Base-by-base conservation (phyloP, 37 sponge, comb jelly and placozoan species). In the Chondrosia reniformis region DNA sequence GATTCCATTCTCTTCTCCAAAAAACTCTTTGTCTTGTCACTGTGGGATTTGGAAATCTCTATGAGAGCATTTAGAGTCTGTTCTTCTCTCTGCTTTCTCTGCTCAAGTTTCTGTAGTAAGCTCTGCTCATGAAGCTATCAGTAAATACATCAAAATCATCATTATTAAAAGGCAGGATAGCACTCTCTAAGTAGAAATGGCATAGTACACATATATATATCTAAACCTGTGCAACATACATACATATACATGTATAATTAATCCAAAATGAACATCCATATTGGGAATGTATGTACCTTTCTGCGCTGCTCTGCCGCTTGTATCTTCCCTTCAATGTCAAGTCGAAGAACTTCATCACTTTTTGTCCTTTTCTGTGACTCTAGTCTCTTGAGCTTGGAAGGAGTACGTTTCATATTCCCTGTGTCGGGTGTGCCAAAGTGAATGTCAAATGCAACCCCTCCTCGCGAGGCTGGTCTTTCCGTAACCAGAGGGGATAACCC, bases 391-490 rank as follows among this genome's bases (percentile, higher is more conserved):
- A 69, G 8, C 24, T 39, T 37, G n/a, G 72, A 69, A 13, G 72
- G 72, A 7, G 72, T 69, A 24, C 43, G 72, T 44, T 69, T 69
- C 24, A 34, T 40, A 6, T 69, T 69, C 22, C 72, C 72, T 3
- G 72, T 1, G 5, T 69, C 72, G 3, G 72, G 72, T 2, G 54
- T 65, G 45, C n/a, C n/a, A 32, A 80, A 80, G 33, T 63, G 45
- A 3, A 80, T 78, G 30, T 80, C 81, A 80, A 80, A 80, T 7
- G 81, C 81, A 32, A 63, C 22, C 1, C 81, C 81, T 9, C 81
- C 65, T 24, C 81, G 38, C 21, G 81, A 80, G 24, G 73, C 54
- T 9, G 81, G 81, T 4, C 81, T 33, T 55, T 80, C 74, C 3
- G 45, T 65, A 3, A 80, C 45, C 4, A 45, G 45, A 2, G 54